Evolutionary conservation across 2,113 vertebrate genomes (phyloP).

Genomic region (Seriola aureovittata): DNA sequence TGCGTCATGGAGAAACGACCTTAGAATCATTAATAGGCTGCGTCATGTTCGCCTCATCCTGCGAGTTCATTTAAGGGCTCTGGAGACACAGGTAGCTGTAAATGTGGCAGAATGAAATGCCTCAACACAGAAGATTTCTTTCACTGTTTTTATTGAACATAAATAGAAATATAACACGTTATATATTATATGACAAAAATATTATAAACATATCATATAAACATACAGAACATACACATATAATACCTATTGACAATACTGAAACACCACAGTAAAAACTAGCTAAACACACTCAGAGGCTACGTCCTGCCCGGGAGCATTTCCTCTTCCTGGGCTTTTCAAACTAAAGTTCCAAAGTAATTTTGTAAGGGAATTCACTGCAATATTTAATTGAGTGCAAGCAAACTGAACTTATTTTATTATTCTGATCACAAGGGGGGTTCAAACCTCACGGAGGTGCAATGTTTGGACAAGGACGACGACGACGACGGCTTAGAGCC

Average conservation of each 20-base stretch:
- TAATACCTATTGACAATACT: no score
- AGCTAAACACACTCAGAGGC: no score
- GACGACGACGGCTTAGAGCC: no score
- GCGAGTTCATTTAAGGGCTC: background rate
- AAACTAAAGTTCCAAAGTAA: background rate
- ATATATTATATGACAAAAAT: background rate
- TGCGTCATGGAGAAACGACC: background rate
- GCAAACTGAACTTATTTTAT: no score
- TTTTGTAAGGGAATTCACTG: no score
- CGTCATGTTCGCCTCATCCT: background rate
- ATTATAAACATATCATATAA: no score
- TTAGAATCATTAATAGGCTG: background rate
- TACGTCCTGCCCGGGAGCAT: background rate
- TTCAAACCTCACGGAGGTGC: no score
- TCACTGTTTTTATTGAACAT: background rate
- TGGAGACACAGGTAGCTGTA: background rate
- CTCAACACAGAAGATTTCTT: background rate
- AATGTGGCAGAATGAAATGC: background rate
- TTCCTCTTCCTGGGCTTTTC: background rate
- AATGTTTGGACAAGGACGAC: no score
- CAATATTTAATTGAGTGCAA: no score
- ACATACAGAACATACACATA: no score
- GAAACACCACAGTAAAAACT: no score
- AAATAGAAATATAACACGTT: background rate
- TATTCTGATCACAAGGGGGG: no score